Percentiles rank a stretch among this genome's conserved stretches.
These are phyloP conservation scores for Metaphire vulgaris DNA, from an alignment of 1,140 invertebrate species.

Conservation along the genomic window DNA sequence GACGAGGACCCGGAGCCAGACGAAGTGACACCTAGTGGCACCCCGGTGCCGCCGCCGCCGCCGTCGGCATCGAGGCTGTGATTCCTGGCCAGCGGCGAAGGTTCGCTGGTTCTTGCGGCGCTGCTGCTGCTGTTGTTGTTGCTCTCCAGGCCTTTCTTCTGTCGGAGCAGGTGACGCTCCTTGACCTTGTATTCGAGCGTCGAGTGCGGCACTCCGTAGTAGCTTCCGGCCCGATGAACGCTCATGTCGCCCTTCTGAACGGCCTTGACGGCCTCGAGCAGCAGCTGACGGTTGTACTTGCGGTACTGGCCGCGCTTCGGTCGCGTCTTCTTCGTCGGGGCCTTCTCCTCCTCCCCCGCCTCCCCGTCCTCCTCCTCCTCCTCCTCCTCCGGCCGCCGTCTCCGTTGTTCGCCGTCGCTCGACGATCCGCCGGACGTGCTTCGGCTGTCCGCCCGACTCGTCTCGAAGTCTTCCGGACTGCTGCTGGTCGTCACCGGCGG, in stretches of 20 bases:
- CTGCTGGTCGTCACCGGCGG: too few relatives aligned
- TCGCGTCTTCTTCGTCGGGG: slow-evolving; percentile 44
- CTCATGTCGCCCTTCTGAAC: slow-evolving; percentile 98
- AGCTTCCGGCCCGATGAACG: slow-evolving; percentile 91
- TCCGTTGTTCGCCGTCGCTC: too few relatives aligned
- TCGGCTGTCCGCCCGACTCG: too few relatives aligned
- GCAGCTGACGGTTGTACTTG: slow-evolving; percentile 90
- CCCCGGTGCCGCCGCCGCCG: too few relatives aligned
- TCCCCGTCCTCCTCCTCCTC: neutral
- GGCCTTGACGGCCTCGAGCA: slow-evolving; percentile 89
- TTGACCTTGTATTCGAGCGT: slow-evolving; percentile 93
- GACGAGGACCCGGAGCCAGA: too few relatives aligned
- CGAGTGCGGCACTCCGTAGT: slow-evolving; percentile 95
- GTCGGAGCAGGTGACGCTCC: slow-evolving; percentile 48
- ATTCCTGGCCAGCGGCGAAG: too few relatives aligned
- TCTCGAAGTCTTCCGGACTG: too few relatives aligned
- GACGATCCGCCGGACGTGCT: too few relatives aligned
- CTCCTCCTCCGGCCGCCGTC: neutral
- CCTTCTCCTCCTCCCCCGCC: neutral
- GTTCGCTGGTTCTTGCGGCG: too few relatives aligned
- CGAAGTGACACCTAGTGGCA: too few relatives aligned
- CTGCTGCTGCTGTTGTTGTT: too few relatives aligned
- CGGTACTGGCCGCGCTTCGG: slow-evolving; percentile 68
- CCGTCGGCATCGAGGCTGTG: too few relatives aligned
- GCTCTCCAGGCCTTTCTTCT: slow-evolving; percentile 47